Evolutionary conservation across 2,888 invertebrate genomes (phyloP), one percentile per base, ranked within the genome.

Genomic region (Endotricha flammealis): DNA sequence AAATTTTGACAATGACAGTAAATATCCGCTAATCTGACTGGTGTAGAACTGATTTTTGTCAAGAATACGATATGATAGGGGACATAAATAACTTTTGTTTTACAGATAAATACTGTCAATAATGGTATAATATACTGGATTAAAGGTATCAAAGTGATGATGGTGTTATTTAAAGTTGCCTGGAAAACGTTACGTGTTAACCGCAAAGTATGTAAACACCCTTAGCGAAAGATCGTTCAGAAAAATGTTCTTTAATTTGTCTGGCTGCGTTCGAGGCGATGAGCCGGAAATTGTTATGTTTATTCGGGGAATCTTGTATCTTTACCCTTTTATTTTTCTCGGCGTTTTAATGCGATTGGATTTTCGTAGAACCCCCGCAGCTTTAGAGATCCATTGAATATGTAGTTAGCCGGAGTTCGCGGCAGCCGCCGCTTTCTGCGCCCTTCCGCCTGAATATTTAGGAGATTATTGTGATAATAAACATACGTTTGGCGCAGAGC

Each of bases 171-270:
- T n/a, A n/a, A n/a, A n/a, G n/a, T n/a, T n/a, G n/a, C n/a, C n/a
- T n/a, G n/a, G n/a, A 12, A 17, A 20, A 11, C 16, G 16, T 5
- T 12, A 2, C 12, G 28, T 2, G 3, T 13, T 16, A 7, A 16
- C 25, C 25, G 25, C 17, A 3, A 5, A 2, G 9, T 24, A 13
- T 33, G 17, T 27, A 24, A 4, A 10, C 7, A 16, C 1, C 32
- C 25, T 27, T 27, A 17, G 25, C 24, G 11, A 35, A 29, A 62
- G 70, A 64, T 61, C 57, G 55, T 48, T 55, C 53, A 73, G 74
- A 82, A 85, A 83, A 83, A 85, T 78, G 69, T 66, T 74, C 72
- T 76, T 79, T 80, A 83, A 85, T 85, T 83, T 81, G 76, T 83
- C 76, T 72, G 68, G 58, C 58, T 53, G 60, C 64, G 64, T 61